Evolutionary conservation across 2,113 vertebrate species (phyloP).

Genomic region (Solea senegalensis): DNA sequence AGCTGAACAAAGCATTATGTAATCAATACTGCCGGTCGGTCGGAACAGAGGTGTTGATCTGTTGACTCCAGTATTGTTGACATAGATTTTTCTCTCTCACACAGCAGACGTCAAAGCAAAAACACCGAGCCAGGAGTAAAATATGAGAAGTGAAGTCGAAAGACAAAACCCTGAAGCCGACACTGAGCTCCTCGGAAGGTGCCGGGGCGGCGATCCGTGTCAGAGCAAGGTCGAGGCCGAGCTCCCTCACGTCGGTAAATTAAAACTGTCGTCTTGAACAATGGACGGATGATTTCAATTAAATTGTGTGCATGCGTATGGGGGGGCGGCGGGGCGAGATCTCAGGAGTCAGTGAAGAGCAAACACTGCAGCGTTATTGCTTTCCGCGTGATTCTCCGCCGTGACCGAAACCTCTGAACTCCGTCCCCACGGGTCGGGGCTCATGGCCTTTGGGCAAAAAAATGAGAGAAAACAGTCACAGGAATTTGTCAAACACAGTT

Average conservation of each 20-base stretch:
- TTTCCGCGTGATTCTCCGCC: conserved; percentile 27
- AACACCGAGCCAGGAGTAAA: conserved; percentile 30
- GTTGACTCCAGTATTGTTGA: conserved; percentile 72
- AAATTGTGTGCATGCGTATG: conserved; percentile 28
- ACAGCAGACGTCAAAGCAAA: conserved; percentile 42
- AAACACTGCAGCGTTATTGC: conserved; percentile 39
- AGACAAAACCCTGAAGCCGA: conserved; percentile 47
- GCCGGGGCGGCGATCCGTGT: conserved; percentile 59
- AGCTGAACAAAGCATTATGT: conserved; percentile 66
- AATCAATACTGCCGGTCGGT: conserved; percentile 79
- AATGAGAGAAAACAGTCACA: neutral
- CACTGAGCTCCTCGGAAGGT: conserved; percentile 55
- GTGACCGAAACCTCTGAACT: conserved; percentile 20
- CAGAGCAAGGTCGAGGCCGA: conserved; percentile 70
- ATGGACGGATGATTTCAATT: conserved; percentile 76
- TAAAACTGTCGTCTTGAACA: conserved; percentile 72
- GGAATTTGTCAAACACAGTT: neutral
- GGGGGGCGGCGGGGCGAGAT: conserved; percentile 13
- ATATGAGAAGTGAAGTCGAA: conserved; percentile 31
- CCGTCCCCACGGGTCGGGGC: conserved; percentile 3
- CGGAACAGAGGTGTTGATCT: conserved; percentile 72
- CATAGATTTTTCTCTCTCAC: conserved; percentile 55
- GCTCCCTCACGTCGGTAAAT: conserved; percentile 77
- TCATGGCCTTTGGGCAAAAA: conserved; percentile 21
- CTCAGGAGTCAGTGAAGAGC: conserved; percentile 40